phyloP scores from a whole-genome alignment of 1,140 invertebrate species.

The Drosophila funebris region DNA sequence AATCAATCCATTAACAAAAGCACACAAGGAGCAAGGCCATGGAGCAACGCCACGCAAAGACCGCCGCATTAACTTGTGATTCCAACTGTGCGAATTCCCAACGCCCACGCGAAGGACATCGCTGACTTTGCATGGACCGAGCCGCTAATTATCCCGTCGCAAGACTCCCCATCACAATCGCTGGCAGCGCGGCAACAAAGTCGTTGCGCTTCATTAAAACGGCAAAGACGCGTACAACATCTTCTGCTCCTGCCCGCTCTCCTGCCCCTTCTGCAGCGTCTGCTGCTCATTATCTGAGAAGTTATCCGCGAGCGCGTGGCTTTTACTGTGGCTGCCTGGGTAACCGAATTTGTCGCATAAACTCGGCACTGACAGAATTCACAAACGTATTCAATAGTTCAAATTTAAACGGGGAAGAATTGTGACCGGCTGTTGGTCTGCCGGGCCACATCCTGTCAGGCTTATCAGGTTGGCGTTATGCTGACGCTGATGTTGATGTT shows the following conservation, averaged over 20 bases:
- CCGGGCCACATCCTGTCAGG: constrained; percentile 54
- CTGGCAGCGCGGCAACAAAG: constrained; percentile 48
- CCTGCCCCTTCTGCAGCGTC: background rate
- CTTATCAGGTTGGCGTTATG: constrained; percentile 65
- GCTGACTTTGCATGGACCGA: constrained; percentile 70
- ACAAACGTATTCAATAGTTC: constrained; percentile 56
- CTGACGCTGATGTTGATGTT: constrained; percentile 14
- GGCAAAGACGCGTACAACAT: constrained; percentile 54
- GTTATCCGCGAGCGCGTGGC: constrained; percentile 59
- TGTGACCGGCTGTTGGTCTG: background rate
- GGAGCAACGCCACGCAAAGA: constrained; percentile 41
- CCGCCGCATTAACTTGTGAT: constrained; percentile 83
- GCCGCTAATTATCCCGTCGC: constrained; percentile 76
- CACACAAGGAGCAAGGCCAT: constrained; percentile 40
- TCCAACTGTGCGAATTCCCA: constrained; percentile 82
- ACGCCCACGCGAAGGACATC: constrained; percentile 39
- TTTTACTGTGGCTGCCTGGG: constrained; percentile 46
- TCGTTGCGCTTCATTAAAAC: constrained; percentile 81
- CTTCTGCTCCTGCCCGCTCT: constrained; percentile 8
- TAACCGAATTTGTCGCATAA: constrained; percentile 59
- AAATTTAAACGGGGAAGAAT: constrained; percentile 9
- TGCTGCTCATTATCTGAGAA: constrained; percentile 69
- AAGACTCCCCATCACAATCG: background rate
- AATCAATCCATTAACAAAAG: constrained; percentile 83
- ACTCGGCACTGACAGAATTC: constrained; percentile 22